Evolutionary conservation across 2,888 invertebrate genomes (phyloP).

Genomic region (Euplagia quadripunctaria): DNA sequence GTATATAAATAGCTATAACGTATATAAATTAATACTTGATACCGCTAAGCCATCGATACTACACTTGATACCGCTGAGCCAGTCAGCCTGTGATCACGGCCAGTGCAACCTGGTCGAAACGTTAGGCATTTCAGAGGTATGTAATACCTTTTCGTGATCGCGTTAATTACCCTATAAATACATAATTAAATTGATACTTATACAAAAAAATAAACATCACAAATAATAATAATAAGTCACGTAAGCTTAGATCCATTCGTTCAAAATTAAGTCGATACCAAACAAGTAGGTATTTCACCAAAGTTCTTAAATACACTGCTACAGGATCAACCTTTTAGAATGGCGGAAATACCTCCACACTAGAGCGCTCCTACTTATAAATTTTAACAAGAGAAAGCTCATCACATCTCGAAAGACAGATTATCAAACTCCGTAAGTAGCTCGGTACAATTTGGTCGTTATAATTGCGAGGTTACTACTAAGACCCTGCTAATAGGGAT

Average conservation of each 20-base stretch:
- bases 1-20: too few relatives aligned
- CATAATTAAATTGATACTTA: too few relatives aligned
- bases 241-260: not conserved
- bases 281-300: not conserved
- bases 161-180: too few relatives aligned
- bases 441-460: constrained; percentile 73
- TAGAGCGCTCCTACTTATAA: constrained; percentile 25
- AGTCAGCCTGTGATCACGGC: too few relatives aligned
- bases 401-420: constrained; percentile 69
- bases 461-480: constrained; percentile 85
- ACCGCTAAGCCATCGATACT: too few relatives aligned
- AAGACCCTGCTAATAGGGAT: constrained; percentile 86
- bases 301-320: not conserved
- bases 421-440: constrained; percentile 81
- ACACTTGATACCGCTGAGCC: too few relatives aligned
- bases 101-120: too few relatives aligned
- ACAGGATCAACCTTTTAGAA: constrained; percentile 12
- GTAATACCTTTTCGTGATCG: too few relatives aligned
- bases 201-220: too few relatives aligned
- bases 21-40: too few relatives aligned
- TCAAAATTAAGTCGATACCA: not conserved
- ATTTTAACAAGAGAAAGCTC: constrained; percentile 31
- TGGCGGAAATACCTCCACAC: constrained; percentile 22
- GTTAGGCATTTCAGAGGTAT: too few relatives aligned
- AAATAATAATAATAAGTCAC: not conserved